A percentile compares a stretch with the other conserved stretches of the same genome.
These are phyloP conservation scores for Halictus rubicundus DNA, from an alignment of 1,140 invertebrate species.

Conservation along the genomic window DNA sequence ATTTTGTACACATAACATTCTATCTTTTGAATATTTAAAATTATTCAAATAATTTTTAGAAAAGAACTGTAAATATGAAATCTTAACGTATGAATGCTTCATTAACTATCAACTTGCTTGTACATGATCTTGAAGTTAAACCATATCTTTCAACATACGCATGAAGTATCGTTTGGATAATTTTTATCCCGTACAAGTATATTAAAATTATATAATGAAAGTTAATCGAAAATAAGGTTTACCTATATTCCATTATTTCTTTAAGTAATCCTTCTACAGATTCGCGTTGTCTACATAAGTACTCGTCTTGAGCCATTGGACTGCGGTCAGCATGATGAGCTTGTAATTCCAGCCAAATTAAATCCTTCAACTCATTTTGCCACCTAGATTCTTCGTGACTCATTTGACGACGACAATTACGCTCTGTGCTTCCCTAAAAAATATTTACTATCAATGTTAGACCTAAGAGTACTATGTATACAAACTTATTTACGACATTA, in stretches of 20 bases:
- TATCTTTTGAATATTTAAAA: no score
- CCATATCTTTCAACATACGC: no score
- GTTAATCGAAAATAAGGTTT: no score
- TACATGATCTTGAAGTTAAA: no score
- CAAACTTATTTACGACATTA: background rate
- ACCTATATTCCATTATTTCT: slow-evolving; percentile 90
- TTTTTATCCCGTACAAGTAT: no score
- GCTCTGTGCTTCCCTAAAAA: slow-evolving; percentile 66
- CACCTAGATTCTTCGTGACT: slow-evolving; percentile 91
- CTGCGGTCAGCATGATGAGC: slow-evolving; percentile 89
- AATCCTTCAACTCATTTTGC: slow-evolving; percentile 93
- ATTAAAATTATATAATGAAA: no score
- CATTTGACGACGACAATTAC: slow-evolving; percentile 81
- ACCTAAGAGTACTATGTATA: background rate
- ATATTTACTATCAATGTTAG: slow-evolving; percentile 10
- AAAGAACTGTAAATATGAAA: no score
- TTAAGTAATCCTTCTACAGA: slow-evolving; percentile 86
- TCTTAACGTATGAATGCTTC: no score
- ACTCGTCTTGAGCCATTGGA: slow-evolving; percentile 88
- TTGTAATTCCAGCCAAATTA: slow-evolving; percentile 94
- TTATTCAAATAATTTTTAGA: no score
- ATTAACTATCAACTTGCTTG: no score
- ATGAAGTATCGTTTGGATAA: no score
- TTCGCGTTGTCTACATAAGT: slow-evolving; percentile 87
- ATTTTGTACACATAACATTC: no score